These are phyloP conservation scores for Drosophila setosimentum DNA, from an alignment of 2,888 invertebrate species.

Conservation along the genomic window DNA sequence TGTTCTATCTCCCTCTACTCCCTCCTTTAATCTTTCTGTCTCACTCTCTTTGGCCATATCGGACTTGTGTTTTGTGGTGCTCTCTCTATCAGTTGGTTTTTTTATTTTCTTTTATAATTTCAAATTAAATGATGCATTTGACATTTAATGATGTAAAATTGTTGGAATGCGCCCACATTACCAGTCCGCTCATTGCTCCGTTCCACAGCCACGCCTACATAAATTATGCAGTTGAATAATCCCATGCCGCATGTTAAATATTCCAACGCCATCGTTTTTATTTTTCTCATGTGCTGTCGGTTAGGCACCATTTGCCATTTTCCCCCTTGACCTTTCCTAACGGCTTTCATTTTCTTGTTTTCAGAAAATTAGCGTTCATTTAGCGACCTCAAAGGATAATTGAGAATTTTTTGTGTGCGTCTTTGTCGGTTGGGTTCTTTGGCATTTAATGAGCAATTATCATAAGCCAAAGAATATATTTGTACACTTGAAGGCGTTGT, in stretches of 20 bases:
- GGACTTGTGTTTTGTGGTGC: slow-evolving; percentile 59
- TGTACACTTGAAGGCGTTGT: slow-evolving; percentile 37
- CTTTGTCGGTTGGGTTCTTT: slow-evolving; percentile 10
- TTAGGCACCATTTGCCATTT: slow-evolving; percentile 18
- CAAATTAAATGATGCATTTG: slow-evolving; percentile 79
- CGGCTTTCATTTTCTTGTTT: slow-evolving; percentile 45
- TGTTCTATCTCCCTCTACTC: not conserved
- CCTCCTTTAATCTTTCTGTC: not conserved
- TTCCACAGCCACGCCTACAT: slow-evolving; percentile 26
- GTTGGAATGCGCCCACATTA: slow-evolving; percentile 30
- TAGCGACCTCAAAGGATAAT: slow-evolving; percentile 60
- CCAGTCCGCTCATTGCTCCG: not conserved
- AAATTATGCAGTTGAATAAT: slow-evolving; percentile 58
- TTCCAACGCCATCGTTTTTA: slow-evolving; percentile 12
- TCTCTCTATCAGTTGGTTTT: slow-evolving; percentile 29
- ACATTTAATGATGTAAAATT: slow-evolving; percentile 76
- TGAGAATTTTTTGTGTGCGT: slow-evolving; percentile 30
- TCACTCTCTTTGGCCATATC: slow-evolving; percentile 40
- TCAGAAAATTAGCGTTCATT: slow-evolving; percentile 39
- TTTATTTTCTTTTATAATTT: slow-evolving; percentile 72
- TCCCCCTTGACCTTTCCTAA: slow-evolving; percentile 66
- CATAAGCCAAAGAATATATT: slow-evolving; percentile 20
- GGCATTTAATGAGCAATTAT: slow-evolving; percentile 57
- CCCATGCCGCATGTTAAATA: slow-evolving; percentile 25
- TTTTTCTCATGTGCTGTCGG: slow-evolving; percentile 23